Conservation (phyloP, 2,113 vertebrate species). For the Tetraodon nigroviridis region DNA sequence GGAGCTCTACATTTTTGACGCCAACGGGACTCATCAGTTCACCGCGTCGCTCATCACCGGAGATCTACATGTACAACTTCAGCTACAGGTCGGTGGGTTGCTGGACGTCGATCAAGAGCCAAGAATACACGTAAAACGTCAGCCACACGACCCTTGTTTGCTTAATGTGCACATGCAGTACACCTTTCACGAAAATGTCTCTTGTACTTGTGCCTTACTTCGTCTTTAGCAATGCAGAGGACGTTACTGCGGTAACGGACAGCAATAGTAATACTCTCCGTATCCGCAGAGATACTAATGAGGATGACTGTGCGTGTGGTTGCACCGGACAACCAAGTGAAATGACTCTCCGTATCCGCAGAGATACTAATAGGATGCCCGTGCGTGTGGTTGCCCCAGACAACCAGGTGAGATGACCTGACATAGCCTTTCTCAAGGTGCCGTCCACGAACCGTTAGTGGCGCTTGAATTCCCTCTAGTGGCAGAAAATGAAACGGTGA, state of each 20-base stretch:
- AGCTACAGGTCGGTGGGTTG: constrained; percentile 78
- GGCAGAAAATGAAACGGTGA: too few species aligned
- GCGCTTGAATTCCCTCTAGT: too few species aligned
- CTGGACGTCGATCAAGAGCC: background rate
- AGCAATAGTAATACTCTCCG: constrained; percentile 94
- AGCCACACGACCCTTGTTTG: too few species aligned
- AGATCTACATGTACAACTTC: constrained; percentile 96
- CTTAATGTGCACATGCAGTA: background rate
- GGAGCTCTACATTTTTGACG: constrained; percentile 94
- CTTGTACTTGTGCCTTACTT: background rate
- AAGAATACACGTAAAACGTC: too few species aligned
- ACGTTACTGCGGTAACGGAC: constrained; percentile 90
- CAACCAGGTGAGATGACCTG: constrained; percentile 85
- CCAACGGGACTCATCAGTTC: constrained; percentile 94
- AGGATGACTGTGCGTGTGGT: too few species aligned
- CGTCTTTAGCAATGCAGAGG: constrained; percentile 85
- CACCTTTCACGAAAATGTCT: background rate
- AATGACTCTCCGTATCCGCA: too few species aligned
- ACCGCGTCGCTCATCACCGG: constrained; percentile 92
- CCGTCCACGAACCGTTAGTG: too few species aligned
- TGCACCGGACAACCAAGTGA: too few species aligned
- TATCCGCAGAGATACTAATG: too few species aligned
- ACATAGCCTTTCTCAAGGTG: too few species aligned
- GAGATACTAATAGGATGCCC: constrained; percentile 93
- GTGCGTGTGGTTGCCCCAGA: constrained; percentile 94